Conservation (phyloP, 35 echinoderm and acorn worm genomes). For the Nesometra sesokonis region DNA sequence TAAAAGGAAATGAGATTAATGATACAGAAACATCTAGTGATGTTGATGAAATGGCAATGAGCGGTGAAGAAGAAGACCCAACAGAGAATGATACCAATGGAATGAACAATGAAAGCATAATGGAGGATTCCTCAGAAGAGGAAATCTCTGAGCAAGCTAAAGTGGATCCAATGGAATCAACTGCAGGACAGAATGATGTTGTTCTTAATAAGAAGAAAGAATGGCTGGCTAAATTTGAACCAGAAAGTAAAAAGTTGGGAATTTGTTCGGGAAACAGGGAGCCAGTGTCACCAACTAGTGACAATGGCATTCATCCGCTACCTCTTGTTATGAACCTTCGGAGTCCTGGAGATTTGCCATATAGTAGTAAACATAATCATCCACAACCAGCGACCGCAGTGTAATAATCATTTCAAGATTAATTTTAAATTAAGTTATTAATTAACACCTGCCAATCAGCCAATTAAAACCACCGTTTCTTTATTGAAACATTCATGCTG, state of each 20-base stretch:
- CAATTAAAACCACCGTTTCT: neutral
- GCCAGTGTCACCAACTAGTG: neutral
- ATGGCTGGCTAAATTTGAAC: neutral
- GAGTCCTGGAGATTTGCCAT: neutral
- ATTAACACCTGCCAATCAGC: neutral
- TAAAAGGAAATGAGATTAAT: neutral
- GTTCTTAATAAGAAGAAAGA: neutral
- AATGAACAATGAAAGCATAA: neutral
- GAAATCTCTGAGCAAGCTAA: neutral
- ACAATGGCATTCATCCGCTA: neutral
- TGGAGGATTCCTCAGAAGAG: neutral
- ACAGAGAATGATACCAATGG: neutral
- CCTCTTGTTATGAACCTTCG: neutral
- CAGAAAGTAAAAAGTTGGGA: neutral
- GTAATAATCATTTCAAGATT: neutral
- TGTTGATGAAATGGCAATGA: neutral
- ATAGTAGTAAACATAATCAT: neutral
- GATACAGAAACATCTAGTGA: too few relatives aligned
- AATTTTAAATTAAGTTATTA: too few relatives aligned
- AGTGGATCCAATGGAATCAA: neutral
- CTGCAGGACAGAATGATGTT: neutral
- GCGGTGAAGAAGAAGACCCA: neutral
- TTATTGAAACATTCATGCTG: neutral
- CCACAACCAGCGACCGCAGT: neutral
- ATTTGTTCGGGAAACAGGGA: neutral